A percentile compares a stretch with the other conserved stretches of the same genome.
Conservation (phyloP, 1,140 invertebrate species). For the Drosophila auraria region DNA sequence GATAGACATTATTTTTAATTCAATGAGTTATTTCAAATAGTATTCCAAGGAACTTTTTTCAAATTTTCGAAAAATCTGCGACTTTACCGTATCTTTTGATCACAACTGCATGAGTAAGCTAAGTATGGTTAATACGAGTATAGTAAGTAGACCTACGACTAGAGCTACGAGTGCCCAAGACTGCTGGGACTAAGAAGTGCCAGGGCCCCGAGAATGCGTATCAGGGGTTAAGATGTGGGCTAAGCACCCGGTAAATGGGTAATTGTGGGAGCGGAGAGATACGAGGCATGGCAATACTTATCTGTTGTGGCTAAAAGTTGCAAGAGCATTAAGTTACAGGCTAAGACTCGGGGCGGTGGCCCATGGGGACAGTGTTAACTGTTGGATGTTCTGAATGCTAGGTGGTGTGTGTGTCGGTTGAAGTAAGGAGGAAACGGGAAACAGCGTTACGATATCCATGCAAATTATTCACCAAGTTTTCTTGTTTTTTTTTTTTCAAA, state of each 20-base stretch:
- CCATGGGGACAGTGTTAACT: constrained; percentile 35
- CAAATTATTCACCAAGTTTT: constrained; percentile 83
- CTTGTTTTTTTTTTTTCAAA: constrained; percentile 31
- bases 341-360: constrained; percentile 7
- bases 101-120: constrained; percentile 49
- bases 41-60: not conserved
- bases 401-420: constrained; percentile 30
- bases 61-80: constrained; percentile 19
- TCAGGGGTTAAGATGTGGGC: constrained; percentile 6
- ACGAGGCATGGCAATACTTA: constrained; percentile 61
- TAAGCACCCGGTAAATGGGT: constrained; percentile 7
- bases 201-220: constrained; percentile 10
- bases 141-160: constrained; percentile 45
- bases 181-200: constrained; percentile 6
- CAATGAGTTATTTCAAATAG: not conserved
- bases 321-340: constrained; percentile 40
- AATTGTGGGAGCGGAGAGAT: constrained; percentile 20
- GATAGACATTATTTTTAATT: not conserved
- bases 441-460: constrained; percentile 85
- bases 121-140: constrained; percentile 27
- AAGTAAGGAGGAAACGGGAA: constrained; percentile 69
- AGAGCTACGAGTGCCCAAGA: constrained; percentile 40
- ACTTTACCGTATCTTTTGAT: not conserved
- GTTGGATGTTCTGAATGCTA: constrained; percentile 28
- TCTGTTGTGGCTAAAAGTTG: constrained; percentile 68